phyloP scores from a whole-genome alignment of 2,113 vertebrate species.

The Melospiza melodia region DNA sequence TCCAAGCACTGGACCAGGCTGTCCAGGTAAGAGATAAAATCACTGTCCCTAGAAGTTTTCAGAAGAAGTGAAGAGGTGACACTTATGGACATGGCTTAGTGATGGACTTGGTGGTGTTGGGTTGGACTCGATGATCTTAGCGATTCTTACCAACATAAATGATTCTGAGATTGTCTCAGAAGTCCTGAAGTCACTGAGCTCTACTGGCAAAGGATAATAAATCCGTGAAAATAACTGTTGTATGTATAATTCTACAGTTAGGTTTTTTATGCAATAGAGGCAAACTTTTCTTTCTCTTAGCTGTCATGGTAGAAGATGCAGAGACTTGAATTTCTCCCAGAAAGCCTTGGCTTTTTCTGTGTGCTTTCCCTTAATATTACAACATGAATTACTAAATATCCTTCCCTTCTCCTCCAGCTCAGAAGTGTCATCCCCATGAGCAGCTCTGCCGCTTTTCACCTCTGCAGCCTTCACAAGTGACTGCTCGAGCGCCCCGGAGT shows the following conservation, averaged over 20 bases:
- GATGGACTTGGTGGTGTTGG: neutral
- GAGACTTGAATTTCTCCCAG: neutral
- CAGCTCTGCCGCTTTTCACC: neutral
- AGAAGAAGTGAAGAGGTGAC: neutral
- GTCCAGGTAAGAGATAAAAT: neutral
- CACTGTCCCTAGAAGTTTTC: too few relatives aligned
- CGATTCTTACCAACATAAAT: neutral
- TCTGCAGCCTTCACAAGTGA: neutral
- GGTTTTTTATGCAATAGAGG: neutral
- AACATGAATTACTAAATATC: neutral
- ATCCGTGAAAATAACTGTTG: neutral
- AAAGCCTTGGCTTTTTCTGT: neutral
- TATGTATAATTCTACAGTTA: neutral
- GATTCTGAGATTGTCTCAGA: neutral
- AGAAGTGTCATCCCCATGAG: neutral
- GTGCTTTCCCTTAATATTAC: neutral
- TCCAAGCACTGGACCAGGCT: neutral
- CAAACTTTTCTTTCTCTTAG: neutral
- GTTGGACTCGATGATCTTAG: neutral
- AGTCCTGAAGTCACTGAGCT: neutral
- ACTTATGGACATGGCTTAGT: neutral
- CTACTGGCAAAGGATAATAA: neutral
- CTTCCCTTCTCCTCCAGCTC: neutral
- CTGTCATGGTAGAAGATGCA: rapidly evolving
- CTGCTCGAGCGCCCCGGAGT: rapidly evolving